Conservation (phyloP, 92 coral and sea anemone species). For the Heteractis magnifica region DNA sequence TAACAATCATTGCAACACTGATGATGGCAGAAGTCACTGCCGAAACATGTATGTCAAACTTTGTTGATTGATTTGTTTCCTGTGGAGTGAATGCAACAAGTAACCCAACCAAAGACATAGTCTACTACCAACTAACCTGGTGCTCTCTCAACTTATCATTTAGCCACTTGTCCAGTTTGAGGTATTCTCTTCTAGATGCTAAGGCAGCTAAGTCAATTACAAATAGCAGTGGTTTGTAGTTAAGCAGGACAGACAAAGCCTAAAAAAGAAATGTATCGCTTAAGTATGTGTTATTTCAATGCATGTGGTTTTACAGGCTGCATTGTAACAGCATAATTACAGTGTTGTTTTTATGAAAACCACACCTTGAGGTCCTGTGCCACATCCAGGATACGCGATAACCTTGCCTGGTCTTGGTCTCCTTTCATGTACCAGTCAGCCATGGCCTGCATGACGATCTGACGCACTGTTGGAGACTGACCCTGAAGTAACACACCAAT, state of each 20-base stretch:
- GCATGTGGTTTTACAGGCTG: neutral
- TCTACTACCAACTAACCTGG: slow-evolving; percentile 47
- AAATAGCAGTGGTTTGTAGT: slow-evolving; percentile 89
- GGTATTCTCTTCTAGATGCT: slow-evolving; percentile 95
- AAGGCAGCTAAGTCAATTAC: slow-evolving; percentile 98
- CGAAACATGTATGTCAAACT: neutral
- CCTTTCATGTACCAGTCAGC: slow-evolving; percentile 99
- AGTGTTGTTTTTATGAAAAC: neutral
- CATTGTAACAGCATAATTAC: too few species aligned
- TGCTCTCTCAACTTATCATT: slow-evolving; percentile 95
- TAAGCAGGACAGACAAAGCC: slow-evolving; percentile 91
- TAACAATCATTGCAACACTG: too few species aligned
- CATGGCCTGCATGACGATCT: slow-evolving; percentile 97
- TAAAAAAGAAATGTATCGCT: slow-evolving; percentile 8
- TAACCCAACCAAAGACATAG: neutral
- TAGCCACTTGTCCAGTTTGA: slow-evolving; percentile 96
- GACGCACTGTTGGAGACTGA: slow-evolving; percentile 97
- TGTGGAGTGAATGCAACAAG: neutral
- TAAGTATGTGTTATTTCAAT: neutral
- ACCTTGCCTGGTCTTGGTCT: slow-evolving; percentile 83
- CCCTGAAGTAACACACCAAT: slow-evolving; percentile 43
- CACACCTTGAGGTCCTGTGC: slow-evolving; percentile 58
- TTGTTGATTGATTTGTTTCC: neutral
- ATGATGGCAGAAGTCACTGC: too few species aligned
- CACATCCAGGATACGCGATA: slow-evolving; percentile 90